Conservation (phyloP, 2,113 vertebrate species). For the Argyrosomus japonicus region DNA sequence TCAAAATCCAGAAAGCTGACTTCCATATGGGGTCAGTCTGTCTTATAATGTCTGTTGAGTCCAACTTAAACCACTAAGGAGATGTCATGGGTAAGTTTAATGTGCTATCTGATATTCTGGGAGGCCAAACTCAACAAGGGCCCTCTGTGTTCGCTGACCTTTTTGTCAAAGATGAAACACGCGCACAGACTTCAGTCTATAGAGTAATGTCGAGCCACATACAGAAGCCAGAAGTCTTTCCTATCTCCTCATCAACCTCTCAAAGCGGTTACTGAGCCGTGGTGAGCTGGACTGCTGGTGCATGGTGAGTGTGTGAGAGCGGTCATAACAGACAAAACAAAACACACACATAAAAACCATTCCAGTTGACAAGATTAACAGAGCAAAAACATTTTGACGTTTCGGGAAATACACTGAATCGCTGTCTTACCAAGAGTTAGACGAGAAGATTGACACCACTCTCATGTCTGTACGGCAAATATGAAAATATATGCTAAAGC, state of each 20-base stretch:
- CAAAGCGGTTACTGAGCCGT: slow-evolving; percentile 37
- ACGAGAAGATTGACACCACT: too few species aligned
- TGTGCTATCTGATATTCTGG: slow-evolving; percentile 54
- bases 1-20: slow-evolving; percentile 49
- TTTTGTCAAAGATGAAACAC: slow-evolving; percentile 46
- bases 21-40: slow-evolving; percentile 52
- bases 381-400: too few species aligned
- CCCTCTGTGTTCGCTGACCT: slow-evolving; percentile 59
- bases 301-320: slow-evolving; percentile 14
- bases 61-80: slow-evolving; percentile 35
- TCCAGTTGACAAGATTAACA: too few species aligned
- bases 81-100: slow-evolving; percentile 40
- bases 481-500: background rate
- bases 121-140: slow-evolving; percentile 63
- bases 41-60: slow-evolving; percentile 33
- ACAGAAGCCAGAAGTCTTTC: slow-evolving; percentile 36
- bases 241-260: slow-evolving; percentile 31
- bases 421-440: too few species aligned
- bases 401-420: too few species aligned
- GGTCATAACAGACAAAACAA: slow-evolving; percentile 43
- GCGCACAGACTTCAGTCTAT: slow-evolving; percentile 21
- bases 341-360: background rate
- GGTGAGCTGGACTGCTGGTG: slow-evolving; percentile 21
- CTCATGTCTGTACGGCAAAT: background rate
- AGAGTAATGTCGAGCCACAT: slow-evolving; percentile 5